These are phyloP conservation scores for Drosophila tristis DNA, from an alignment of 1,140 invertebrate species.

Conservation along the genomic window DNA sequence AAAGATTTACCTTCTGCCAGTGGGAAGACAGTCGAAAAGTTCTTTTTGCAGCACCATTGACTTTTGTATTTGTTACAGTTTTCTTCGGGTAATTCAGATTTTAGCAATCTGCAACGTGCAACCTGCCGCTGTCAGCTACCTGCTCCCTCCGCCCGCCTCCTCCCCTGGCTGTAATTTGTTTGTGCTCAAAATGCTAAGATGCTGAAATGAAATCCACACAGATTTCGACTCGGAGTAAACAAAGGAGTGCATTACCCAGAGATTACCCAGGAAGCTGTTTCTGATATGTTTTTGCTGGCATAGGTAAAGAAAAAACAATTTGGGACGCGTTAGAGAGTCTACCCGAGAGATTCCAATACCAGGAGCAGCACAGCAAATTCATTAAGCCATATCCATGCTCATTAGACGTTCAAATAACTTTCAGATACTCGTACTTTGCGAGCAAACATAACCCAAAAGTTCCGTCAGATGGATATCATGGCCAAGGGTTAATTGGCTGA, in stretches of 20 bases:
- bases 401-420: conserved; percentile 59
- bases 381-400: conserved; percentile 47
- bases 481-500: conserved; percentile 69
- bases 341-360: too few relatives aligned
- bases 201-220: conserved; percentile 68
- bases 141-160: not conserved
- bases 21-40: conserved; percentile 75
- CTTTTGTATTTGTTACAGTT: conserved; percentile 82
- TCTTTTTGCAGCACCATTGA: conserved; percentile 82
- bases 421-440: conserved; percentile 46
- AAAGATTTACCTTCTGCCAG: conserved; percentile 77
- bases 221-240: conserved; percentile 66
- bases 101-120: conserved; percentile 52
- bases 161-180: conserved; percentile 64
- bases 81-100: conserved; percentile 62
- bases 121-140: conserved; percentile 38
- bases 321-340: too few relatives aligned
- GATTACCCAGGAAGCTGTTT: conserved; percentile 1
- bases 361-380: conserved; percentile 8
- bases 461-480: conserved; percentile 41
- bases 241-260: conserved; percentile 21
- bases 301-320: too few relatives aligned
- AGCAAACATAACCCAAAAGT: conserved; percentile 51
- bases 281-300: not conserved
- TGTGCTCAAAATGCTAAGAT: conserved; percentile 55